These are phyloP conservation scores for Altica lythri DNA, from an alignment of 2,888 invertebrate species.

Conservation along the genomic window DNA sequence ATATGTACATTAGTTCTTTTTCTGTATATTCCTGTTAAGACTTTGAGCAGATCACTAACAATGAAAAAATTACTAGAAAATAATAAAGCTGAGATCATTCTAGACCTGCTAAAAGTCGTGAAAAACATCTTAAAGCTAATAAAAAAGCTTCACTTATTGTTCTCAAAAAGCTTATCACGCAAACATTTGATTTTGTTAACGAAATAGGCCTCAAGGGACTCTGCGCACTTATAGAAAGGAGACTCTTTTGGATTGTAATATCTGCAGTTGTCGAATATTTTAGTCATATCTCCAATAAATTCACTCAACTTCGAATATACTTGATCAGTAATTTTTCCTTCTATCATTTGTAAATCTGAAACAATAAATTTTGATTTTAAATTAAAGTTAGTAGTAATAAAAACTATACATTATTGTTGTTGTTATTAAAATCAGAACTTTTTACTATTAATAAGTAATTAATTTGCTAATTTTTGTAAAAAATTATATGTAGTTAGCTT, in stretches of 20 bases:
- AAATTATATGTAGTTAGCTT: background rate
- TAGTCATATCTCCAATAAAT: slow-evolving; percentile 96
- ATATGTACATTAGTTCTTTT: slow-evolving; percentile 27
- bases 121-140: slow-evolving; percentile 39
- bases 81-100: slow-evolving; percentile 46
- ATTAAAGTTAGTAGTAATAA: background rate
- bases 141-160: slow-evolving; percentile 47
- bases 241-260: slow-evolving; percentile 96
- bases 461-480: too few species aligned
- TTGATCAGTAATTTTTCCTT: slow-evolving; percentile 81
- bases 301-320: slow-evolving; percentile 88
- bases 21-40: slow-evolving; percentile 27
- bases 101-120: slow-evolving; percentile 42
- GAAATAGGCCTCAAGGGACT: slow-evolving; percentile 93
- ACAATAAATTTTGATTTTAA: slow-evolving; percentile 39
- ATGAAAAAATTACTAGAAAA: slow-evolving; percentile 20
- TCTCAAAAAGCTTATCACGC: slow-evolving; percentile 80
- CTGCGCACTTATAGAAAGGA: slow-evolving; percentile 95
- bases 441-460: background rate
- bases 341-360: slow-evolving; percentile 91
- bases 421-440: too few species aligned
- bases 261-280: slow-evolving; percentile 98
- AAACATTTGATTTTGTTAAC: slow-evolving; percentile 90
- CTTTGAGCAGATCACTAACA: slow-evolving; percentile 38
- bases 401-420: background rate